A percentile compares a stretch with the other conserved stretches of the same genome.
These are phyloP conservation scores for Dipodomys stephensi DNA, from an alignment of 2,113 vertebrate genomes.

Conservation along the genomic window DNA sequence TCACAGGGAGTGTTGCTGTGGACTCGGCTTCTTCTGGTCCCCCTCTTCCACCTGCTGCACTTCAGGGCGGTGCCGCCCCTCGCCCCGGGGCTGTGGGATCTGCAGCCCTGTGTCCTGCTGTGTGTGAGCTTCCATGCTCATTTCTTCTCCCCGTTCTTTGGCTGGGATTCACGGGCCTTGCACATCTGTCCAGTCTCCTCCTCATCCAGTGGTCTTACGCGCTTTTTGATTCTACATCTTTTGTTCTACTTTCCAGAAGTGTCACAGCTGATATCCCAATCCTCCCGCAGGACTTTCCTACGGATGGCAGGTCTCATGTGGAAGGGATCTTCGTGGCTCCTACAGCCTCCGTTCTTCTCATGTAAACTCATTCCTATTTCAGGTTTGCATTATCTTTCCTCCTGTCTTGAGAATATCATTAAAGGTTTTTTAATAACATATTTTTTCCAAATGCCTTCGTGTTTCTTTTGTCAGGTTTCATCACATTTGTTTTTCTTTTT, in stretches of 20 bases:
- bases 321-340: background rate
- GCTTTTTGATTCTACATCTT: background rate
- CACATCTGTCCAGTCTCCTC: background rate
- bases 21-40: too few species aligned
- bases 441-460: background rate
- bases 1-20: too few species aligned
- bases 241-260: conserved; percentile 15
- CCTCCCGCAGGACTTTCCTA: background rate
- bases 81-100: background rate
- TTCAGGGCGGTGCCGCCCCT: background rate
- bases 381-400: background rate
- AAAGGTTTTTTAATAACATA: background rate
- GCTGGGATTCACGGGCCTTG: background rate
- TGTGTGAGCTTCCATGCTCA: too few species aligned
- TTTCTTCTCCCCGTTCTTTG: background rate
- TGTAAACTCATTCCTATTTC: conserved; percentile 12
- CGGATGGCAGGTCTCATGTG: background rate
- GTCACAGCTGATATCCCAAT: background rate
- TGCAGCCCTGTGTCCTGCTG: too few species aligned
- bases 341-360: background rate
- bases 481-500: background rate
- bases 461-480: background rate
- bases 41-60: background rate
- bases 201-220: background rate
- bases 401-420: background rate